A percentile compares a stretch with the other conserved stretches of the same genome.
Evolutionary conservation across 1,140 invertebrate species (phyloP).

Genomic region (Drosophila gunungcola): DNA sequence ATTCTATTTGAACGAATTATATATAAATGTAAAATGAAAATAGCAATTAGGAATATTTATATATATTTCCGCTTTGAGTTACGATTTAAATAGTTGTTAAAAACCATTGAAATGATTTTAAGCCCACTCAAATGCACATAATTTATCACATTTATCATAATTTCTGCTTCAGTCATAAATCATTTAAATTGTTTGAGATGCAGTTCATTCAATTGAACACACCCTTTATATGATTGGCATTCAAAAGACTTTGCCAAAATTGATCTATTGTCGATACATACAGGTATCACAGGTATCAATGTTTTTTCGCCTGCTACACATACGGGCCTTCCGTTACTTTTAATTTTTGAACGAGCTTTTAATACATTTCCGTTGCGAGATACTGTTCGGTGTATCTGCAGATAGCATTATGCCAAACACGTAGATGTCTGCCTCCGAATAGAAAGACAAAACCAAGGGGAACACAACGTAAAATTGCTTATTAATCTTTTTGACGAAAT

Average conservation of each 20-base stretch:
- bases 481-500: constrained; percentile 82
- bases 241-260: constrained; percentile 6
- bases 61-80: constrained; percentile 17
- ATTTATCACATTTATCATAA: constrained; percentile 33
- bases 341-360: constrained; percentile 47
- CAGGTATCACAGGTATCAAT: constrained; percentile 1
- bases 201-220: constrained; percentile 39
- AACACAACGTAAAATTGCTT: constrained; percentile 51
- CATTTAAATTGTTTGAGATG: constrained; percentile 16
- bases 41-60: neutral
- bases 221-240: constrained; percentile 9
- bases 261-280: constrained; percentile 1
- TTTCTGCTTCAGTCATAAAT: constrained; percentile 36
- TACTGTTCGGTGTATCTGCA: constrained; percentile 35
- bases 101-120: constrained; percentile 4
- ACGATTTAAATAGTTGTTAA: neutral
- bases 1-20: constrained; percentile 13
- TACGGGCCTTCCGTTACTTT: constrained; percentile 35
- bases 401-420: constrained; percentile 67
- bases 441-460: neutral
- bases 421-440: constrained; percentile 40
- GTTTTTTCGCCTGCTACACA: constrained; percentile 10
- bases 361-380: constrained; percentile 69
- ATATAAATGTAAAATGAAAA: neutral
- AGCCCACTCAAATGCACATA: constrained; percentile 3